Base-by-base conservation (phyloP, 2,797 vertebrate genomes). In the Monodelphis domestica region DNA sequence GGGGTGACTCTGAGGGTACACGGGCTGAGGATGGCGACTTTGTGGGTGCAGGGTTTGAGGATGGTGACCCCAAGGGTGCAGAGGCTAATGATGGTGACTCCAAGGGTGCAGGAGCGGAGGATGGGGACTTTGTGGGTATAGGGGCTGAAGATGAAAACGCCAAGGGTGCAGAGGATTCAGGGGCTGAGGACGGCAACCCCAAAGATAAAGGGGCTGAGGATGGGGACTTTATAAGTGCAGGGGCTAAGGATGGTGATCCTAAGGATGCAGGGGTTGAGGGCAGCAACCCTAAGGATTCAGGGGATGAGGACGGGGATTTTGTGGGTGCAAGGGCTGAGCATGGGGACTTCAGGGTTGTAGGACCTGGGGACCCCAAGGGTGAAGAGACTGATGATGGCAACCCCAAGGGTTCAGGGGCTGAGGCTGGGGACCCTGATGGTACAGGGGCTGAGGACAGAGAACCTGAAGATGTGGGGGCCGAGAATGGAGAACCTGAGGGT, bases 401-500 rank as follows among this genome's bases (percentile, higher is more conserved):
- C 30, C 30, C 59, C 6, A 4, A 33, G 14, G 59, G 59, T n/a
- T 14, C 14, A 63, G 30, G 59, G 4, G 1, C 33, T 63, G 59
- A n/a, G 59, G 59, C 1, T 1, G 4, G 33, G 12, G 59, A 70
- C 33, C 33, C n/a, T 70, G n/a, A n/a, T 3, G 63, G 63, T 7
- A n/a, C n/a, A 70, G 53, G 11, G 53, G 53, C 11, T 53, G 53
- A 0, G 0, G 9, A 5, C 4, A 0, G 24, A 51, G 90, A 52
- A 5, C 53, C 56, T 1, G 45, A 59, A 10, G n/a, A 53, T 4
- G 50, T 33, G 6, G 12, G 0, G 38, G 2, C 26, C 92, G 53
- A 33, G 89, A 21, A n/a, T 4, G 30, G 4, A 54, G 3, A 10
- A 0, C 0, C 0, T 0, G 26, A 5, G 12, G 0, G 52, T 33